phyloP scores from a whole-genome alignment of 1,140 invertebrate genomes.

The Drosophila prosaltans region DNA sequence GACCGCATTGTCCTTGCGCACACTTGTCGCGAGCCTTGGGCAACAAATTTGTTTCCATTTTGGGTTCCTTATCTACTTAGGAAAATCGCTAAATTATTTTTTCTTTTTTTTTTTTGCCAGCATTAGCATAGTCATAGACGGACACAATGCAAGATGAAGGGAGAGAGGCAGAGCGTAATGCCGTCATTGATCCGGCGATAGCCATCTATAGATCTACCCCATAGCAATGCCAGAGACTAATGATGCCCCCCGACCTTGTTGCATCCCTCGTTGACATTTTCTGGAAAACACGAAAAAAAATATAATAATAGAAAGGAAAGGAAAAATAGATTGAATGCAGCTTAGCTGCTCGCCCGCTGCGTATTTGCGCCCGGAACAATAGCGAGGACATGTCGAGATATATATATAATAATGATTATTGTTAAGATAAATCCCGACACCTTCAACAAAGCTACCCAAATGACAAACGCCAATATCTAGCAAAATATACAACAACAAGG shows the following conservation, averaged over 20 bases:
- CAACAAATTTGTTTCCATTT: conserved; percentile 77
- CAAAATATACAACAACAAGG: neutral
- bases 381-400: conserved; percentile 47
- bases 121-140: conserved; percentile 61
- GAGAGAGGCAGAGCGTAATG: conserved; percentile 46
- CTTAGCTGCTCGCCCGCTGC: conserved; percentile 75
- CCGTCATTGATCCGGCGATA: conserved; percentile 73
- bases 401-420: conserved; percentile 72
- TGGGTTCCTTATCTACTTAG: conserved; percentile 74
- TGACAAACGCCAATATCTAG: conserved; percentile 60
- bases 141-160: neutral
- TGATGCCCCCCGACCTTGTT: conserved; percentile 50
- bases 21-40: conserved; percentile 57
- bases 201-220: conserved; percentile 67
- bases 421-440: conserved; percentile 79
- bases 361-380: conserved; percentile 68
- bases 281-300: neutral
- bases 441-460: conserved; percentile 78
- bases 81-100: conserved; percentile 78
- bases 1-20: conserved; percentile 36
- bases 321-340: conserved; percentile 64
- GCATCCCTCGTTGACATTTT: conserved; percentile 48
- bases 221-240: conserved; percentile 48
- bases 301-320: too few species aligned
- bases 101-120: conserved; percentile 20